Conservation (phyloP, 92 coral and sea anemone species). For the Zoanthus solanderi region DNA sequence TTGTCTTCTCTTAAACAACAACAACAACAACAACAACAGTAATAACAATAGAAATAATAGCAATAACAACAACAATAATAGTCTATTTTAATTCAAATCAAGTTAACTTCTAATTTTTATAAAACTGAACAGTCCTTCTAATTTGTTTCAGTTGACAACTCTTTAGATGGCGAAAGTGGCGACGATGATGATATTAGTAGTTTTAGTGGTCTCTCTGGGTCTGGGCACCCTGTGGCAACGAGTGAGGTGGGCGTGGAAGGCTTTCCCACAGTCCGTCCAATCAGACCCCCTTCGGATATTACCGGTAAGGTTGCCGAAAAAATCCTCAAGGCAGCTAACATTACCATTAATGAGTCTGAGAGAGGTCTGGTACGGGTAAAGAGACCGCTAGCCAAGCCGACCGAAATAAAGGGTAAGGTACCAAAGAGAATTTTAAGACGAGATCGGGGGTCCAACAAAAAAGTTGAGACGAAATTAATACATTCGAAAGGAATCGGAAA, state of each 20-base stretch:
- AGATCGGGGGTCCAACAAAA: conserved; percentile 43
- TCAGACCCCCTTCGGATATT: conserved; percentile 79
- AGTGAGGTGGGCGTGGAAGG: neutral
- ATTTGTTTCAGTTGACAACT: neutral
- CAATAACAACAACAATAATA: neutral
- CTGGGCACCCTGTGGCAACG: conserved; percentile 8
- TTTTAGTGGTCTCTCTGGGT: conserved; percentile 6
- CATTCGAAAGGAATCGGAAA: conserved; percentile 70
- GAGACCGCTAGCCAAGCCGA: conserved; percentile 42
- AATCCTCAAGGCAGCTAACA: conserved; percentile 75
- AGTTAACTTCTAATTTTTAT: neutral
- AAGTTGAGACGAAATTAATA: conserved; percentile 53
- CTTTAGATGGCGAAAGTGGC: conserved; percentile 24
- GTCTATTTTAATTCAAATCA: no score
- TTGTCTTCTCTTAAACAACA: neutral
- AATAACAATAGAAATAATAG: neutral
- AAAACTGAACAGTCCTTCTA: neutral
- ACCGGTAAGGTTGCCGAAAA: conserved; percentile 79
- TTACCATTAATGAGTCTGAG: conserved; percentile 78
- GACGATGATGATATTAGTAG: conserved; percentile 1
- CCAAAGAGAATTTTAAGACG: conserved; percentile 67
- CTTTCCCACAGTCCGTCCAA: conserved; percentile 11
- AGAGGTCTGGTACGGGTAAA: conserved; percentile 78
- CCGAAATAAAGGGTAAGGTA: conserved; percentile 38
- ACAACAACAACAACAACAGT: neutral